These are phyloP conservation scores for Chaetops frenatus DNA, from an alignment of 2,113 vertebrate genomes.

Conservation along the genomic window DNA sequence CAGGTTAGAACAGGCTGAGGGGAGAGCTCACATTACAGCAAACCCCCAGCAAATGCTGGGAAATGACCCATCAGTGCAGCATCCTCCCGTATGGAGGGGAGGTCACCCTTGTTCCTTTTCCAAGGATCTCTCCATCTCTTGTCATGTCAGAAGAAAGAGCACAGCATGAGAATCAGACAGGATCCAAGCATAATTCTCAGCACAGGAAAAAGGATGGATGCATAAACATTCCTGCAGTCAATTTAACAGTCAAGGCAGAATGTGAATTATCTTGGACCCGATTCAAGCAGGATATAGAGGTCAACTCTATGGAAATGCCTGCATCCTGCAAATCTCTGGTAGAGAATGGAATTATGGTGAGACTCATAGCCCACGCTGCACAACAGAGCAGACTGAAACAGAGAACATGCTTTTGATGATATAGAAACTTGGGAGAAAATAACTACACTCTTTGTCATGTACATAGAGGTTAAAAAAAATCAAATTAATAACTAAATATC, in stretches of 20 bases:
- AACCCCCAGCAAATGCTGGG: not conserved
- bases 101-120: not conserved
- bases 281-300: not conserved
- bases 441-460: not conserved
- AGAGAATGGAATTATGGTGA: not conserved
- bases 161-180: not conserved
- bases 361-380: not conserved
- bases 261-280: not conserved
- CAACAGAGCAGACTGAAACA: not conserved
- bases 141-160: not conserved
- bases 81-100: not conserved
- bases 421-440: not conserved
- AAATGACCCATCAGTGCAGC: not conserved
- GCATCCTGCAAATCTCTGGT: not conserved
- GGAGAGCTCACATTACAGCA: not conserved
- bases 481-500: not conserved
- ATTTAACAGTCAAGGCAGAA: not conserved
- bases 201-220: not conserved
- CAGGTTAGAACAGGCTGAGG: not conserved
- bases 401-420: not conserved
- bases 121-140: not conserved
- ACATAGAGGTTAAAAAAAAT: not conserved
- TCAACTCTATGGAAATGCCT: not conserved
- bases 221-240: not conserved
- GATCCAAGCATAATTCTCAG: not conserved